These are phyloP conservation scores for Aphrocallistes beatrix DNA, from an alignment of 37 sponge, comb jelly and placozoan genomes.

Conservation along the genomic window DNA sequence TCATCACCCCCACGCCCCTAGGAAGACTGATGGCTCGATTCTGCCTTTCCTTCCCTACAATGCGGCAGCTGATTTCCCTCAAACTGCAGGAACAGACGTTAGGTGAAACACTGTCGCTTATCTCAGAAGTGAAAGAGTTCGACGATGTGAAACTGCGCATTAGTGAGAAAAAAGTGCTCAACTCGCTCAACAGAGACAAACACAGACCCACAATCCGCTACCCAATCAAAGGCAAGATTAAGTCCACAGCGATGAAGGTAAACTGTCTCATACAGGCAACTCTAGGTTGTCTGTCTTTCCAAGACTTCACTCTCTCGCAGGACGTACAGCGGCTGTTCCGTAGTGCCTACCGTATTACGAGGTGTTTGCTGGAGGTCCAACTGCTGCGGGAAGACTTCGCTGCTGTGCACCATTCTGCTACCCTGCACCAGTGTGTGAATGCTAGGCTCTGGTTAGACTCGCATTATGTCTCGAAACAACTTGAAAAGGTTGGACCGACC, in stretches of 20 bases:
- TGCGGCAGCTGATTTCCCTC: constrained; percentile 63
- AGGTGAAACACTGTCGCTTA: neutral
- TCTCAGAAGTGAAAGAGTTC: constrained; percentile 75
- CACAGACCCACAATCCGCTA: constrained; percentile 69
- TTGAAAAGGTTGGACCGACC: constrained; percentile 78
- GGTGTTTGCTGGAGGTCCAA: constrained; percentile 58
- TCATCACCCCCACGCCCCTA: constrained; percentile 34
- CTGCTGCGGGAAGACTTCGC: constrained; percentile 26
- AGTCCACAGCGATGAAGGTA: constrained; percentile 89
- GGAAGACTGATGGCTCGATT: constrained; percentile 93
- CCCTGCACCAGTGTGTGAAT: constrained; percentile 56
- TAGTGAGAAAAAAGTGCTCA: constrained; percentile 75
- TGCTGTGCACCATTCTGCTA: constrained; percentile 33
- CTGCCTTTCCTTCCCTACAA: constrained; percentile 84
- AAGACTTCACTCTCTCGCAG: constrained; percentile 80
- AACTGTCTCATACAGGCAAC: constrained; percentile 89
- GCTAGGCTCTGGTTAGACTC: constrained; percentile 91
- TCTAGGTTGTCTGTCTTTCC: constrained; percentile 76
- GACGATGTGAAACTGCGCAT: constrained; percentile 78
- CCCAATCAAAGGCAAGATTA: constrained; percentile 81
- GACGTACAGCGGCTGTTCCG: constrained; percentile 86
- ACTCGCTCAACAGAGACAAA: constrained; percentile 82
- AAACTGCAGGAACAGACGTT: neutral
- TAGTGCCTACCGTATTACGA: constrained; percentile 49
- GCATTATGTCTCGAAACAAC: constrained; percentile 72